Conservation (phyloP, 2,113 vertebrate genomes). For the Oryzias woworae region DNA sequence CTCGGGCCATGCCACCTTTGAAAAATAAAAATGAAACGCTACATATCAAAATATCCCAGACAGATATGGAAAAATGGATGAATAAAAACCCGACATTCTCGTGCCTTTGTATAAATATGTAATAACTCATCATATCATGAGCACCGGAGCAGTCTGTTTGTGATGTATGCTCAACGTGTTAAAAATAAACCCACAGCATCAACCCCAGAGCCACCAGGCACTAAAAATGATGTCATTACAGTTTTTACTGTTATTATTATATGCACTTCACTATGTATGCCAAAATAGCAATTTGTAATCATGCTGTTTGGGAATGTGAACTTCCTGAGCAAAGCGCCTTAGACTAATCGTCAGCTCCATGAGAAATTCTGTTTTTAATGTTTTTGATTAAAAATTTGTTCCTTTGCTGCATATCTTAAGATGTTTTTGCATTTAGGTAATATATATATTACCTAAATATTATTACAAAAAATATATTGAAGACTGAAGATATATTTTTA, state of each 20-base stretch:
- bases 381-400: constrained; percentile 6
- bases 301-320: constrained; percentile 3
- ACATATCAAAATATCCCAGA: background rate
- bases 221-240: constrained; percentile 2
- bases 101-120: constrained; percentile 88
- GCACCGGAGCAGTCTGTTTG: constrained; percentile 1
- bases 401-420: background rate
- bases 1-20: background rate
- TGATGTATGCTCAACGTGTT: constrained; percentile 29
- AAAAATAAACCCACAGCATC: constrained; percentile 33
- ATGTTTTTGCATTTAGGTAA: too few species aligned
- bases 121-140: constrained; percentile 66
- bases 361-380: too few species aligned
- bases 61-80: constrained; percentile 24
- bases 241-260: background rate
- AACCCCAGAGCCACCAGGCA: constrained; percentile 49
- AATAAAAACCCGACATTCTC: constrained; percentile 85
- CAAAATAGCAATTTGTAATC: constrained; percentile 6
- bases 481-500: background rate
- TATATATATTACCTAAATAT: too few species aligned
- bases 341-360: background rate
- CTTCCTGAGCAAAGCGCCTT: constrained; percentile 7
- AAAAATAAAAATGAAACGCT: background rate
- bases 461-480: too few species aligned
- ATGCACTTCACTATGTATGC: constrained; percentile 11